Evolutionary conservation across 2,113 vertebrate species (phyloP).

Genomic region (Gallinago paraguaiae): DNA sequence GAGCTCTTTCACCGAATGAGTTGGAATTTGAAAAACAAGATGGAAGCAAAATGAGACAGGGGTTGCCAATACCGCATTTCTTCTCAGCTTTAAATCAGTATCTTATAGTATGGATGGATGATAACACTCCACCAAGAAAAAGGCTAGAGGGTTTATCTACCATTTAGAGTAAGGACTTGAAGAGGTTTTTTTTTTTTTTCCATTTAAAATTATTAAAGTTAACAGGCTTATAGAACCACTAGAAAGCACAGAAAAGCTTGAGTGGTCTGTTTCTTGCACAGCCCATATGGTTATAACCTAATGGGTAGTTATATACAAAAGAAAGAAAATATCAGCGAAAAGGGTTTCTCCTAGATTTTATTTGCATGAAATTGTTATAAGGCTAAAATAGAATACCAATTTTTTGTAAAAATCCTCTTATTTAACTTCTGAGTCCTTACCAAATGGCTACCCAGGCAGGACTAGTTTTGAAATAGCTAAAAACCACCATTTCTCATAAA

Average conservation of each 20-base stretch:
- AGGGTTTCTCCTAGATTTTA: neutral
- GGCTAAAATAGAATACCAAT: conserved; percentile 13
- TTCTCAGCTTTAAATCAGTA: too few relatives aligned
- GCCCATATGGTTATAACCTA: neutral
- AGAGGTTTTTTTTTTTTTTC: conserved; percentile 34
- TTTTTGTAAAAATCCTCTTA: conserved; percentile 11
- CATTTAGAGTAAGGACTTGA: conserved; percentile 46
- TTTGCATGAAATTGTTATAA: conserved; percentile 34
- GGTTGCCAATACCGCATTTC: neutral
- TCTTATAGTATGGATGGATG: neutral
- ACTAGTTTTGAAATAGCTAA: conserved; percentile 27
- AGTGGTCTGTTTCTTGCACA: neutral
- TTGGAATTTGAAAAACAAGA: conserved; percentile 50
- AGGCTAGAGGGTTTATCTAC: conserved; percentile 8
- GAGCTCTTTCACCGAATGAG: conserved; percentile 22
- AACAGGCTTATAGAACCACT: conserved; percentile 20
- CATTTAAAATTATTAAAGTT: conserved; percentile 21
- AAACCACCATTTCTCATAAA: conserved; percentile 14
- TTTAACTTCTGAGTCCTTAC: conserved; percentile 48
- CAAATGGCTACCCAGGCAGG: neutral
- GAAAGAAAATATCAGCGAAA: neutral
- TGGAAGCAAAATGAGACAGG: conserved; percentile 42
- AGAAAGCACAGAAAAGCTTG: conserved; percentile 28
- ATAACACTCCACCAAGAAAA: conserved; percentile 13
- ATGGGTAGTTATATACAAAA: neutral